phyloP scores from a whole-genome alignment of 64 coral and sea anemone species.

The Porites australiensis region DNA sequence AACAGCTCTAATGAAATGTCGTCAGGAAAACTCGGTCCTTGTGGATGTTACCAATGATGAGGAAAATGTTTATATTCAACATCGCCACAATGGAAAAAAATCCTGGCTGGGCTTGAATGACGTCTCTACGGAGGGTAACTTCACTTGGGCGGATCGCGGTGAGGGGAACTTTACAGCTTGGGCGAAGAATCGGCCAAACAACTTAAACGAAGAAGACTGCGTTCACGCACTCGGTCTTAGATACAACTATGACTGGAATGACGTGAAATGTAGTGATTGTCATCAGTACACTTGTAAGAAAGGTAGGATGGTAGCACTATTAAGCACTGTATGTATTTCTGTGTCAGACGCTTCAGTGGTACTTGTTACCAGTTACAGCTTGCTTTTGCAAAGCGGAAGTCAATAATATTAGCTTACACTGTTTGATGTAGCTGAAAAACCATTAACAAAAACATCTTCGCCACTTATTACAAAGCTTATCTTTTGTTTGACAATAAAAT shows the following conservation, averaged over 20 bases:
- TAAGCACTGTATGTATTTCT: no score
- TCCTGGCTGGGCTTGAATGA: not conserved
- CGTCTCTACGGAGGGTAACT: not conserved
- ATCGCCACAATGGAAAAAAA: not conserved
- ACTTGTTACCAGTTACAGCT: no score
- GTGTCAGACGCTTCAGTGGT: no score
- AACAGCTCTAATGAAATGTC: not conserved
- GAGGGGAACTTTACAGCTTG: not conserved
- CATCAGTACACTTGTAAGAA: not conserved
- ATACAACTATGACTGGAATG: conserved; percentile 11
- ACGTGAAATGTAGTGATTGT: conserved; percentile 4
- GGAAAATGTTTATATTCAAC: conserved; percentile 1
- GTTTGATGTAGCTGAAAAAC: no score
- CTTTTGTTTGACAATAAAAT: no score
- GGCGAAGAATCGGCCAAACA: not conserved
- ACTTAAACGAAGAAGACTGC: not conserved
- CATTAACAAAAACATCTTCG: no score
- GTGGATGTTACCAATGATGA: not conserved
- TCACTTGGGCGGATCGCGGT: not conserved
- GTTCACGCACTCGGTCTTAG: not conserved
- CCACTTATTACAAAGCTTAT: no score
- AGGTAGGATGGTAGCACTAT: not conserved
- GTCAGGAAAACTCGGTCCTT: not conserved
- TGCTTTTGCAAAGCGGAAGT: no score
- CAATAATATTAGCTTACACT: no score